Evolutionary conservation across 2,797 vertebrate species (phyloP).

Genomic region (Lepilemur ruficaudatus): DNA sequence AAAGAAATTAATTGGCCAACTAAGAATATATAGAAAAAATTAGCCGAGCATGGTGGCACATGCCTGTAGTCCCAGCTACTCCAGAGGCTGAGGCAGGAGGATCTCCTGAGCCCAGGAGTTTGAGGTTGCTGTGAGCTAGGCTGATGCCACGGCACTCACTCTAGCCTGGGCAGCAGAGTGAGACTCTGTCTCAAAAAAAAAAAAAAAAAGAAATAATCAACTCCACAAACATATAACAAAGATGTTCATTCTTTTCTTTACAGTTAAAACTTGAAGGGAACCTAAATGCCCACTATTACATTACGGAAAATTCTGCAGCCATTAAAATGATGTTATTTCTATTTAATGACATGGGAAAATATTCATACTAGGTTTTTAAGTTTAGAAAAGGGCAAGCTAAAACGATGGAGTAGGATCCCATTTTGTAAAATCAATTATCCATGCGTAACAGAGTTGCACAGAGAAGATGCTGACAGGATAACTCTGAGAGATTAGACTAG

Average conservation of each 20-base stretch:
- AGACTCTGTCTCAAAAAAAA: too few relatives aligned
- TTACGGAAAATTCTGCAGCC: neutral
- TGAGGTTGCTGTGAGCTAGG: too few relatives aligned
- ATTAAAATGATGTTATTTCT: slow-evolving; percentile 4
- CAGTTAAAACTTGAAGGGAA: neutral
- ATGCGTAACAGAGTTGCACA: neutral
- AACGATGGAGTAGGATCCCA: neutral
- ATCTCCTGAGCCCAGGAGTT: too few relatives aligned
- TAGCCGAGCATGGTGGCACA: too few relatives aligned
- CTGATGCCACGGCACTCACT: too few relatives aligned
- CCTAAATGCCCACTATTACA: neutral
- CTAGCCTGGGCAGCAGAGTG: too few relatives aligned
- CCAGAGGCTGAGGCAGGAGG: too few relatives aligned
- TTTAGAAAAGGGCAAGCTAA: slow-evolving; percentile 6
- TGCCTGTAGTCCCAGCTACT: too few relatives aligned
- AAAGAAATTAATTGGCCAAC: too few relatives aligned
- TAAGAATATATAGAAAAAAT: too few relatives aligned
- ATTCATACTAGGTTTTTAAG: neutral
- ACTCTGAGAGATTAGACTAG: neutral
- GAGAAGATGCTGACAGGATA: neutral
- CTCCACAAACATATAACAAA: neutral
- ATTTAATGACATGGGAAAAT: neutral
- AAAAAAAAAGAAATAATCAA: neutral
- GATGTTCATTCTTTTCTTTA: slow-evolving; percentile 1
- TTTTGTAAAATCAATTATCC: slow-evolving; percentile 12